Conservation (phyloP, 2,797 vertebrate genomes). For the Carapus acus region DNA sequence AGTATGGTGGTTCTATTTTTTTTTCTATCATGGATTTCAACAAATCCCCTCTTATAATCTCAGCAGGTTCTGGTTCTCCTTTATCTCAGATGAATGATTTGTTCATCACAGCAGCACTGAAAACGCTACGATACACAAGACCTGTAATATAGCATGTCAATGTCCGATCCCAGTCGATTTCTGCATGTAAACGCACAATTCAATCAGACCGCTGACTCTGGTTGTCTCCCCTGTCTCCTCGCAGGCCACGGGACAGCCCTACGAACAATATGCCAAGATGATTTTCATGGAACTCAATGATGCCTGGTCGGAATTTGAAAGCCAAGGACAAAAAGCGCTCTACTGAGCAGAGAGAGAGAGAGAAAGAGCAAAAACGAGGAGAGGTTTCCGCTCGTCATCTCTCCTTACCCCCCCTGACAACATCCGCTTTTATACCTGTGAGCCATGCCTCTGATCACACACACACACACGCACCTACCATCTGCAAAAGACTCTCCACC, state of each 20-base stretch:
- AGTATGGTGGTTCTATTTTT: no score
- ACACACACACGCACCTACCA: constrained; percentile 15
- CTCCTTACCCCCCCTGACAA: constrained; percentile 45
- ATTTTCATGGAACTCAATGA: constrained; percentile 99
- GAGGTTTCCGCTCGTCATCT: constrained; percentile 26
- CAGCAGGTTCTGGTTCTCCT: no score
- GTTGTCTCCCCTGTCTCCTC: neutral
- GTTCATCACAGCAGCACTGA: no score
- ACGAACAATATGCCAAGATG: constrained; percentile 99
- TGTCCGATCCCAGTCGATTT: no score
- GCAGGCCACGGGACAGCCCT: constrained; percentile 95
- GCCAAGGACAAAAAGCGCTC: constrained; percentile 97
- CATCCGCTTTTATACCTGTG: constrained; percentile 57
- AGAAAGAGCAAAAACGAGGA: constrained; percentile 32
- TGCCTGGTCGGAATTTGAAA: constrained; percentile 99
- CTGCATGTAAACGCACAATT: no score
- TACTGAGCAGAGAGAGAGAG: constrained; percentile 71
- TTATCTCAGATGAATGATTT: no score
- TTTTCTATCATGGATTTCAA: no score
- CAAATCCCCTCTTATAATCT: no score
- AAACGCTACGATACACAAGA: no score
- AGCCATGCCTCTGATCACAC: constrained; percentile 20
- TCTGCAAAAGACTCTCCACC: constrained; percentile 35
- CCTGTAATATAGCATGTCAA: no score
- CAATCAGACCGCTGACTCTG: neutral